Conservation (phyloP, 2,888 invertebrate species). For the Pycnomerus fuliginosus region DNA sequence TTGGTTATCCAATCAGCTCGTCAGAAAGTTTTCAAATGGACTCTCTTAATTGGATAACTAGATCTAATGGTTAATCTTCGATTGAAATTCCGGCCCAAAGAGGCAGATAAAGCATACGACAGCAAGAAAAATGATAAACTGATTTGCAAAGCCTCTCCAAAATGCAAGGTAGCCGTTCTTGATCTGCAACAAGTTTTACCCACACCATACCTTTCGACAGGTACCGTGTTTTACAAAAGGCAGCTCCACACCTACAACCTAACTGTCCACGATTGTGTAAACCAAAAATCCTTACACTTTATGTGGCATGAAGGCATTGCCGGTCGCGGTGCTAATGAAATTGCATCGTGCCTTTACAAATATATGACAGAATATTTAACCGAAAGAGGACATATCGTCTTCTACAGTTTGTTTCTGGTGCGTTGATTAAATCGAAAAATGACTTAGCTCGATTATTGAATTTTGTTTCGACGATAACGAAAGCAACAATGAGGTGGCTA, state of each 20-base stretch:
- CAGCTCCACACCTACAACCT: constrained; percentile 20
- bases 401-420: too few species aligned
- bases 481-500: background rate
- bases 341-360: constrained; percentile 21
- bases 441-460: too few species aligned
- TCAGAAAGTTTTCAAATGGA: too few species aligned
- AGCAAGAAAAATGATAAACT: constrained; percentile 1
- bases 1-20: too few species aligned
- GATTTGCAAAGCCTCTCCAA: background rate
- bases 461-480: too few species aligned
- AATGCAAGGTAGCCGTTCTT: constrained; percentile 1
- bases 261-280: constrained; percentile 10
- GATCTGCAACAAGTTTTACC: constrained; percentile 6
- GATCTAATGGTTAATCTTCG: too few species aligned
- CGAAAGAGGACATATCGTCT: too few species aligned
- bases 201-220: constrained; percentile 1
- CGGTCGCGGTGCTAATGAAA: constrained; percentile 27
- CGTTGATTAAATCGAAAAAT: too few species aligned
- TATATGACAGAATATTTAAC: constrained; percentile 14
- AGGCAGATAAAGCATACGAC: constrained; percentile 1
- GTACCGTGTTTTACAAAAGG: constrained; percentile 13
- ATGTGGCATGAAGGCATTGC: constrained; percentile 28
- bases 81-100: too few species aligned
- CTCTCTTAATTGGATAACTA: too few species aligned
- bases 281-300: constrained; percentile 18